A percentile compares a stretch with the other conserved stretches of the same genome.
phyloP scores from a whole-genome alignment of 2,113 vertebrate species.

The Euleptes europaea region DNA sequence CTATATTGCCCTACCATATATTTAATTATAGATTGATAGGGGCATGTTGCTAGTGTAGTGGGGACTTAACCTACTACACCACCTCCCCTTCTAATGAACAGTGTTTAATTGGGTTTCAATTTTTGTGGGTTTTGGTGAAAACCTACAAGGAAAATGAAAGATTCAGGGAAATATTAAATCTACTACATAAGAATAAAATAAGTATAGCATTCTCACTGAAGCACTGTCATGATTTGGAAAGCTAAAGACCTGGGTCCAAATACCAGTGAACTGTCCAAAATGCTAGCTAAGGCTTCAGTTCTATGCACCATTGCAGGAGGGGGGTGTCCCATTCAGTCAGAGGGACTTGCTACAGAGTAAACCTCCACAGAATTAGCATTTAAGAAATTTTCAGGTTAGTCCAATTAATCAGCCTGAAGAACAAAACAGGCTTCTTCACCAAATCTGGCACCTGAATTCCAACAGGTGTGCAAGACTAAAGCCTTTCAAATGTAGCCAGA shows the following conservation, averaged over 20 bases:
- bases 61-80: not conserved
- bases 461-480: not conserved
- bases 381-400: not conserved
- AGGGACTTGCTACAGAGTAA: too few relatives aligned
- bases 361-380: not conserved
- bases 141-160: not conserved
- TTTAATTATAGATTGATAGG: not conserved
- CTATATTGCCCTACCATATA: not conserved
- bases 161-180: not conserved
- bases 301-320: too few relatives aligned
- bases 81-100: not conserved
- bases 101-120: too few relatives aligned
- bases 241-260: not conserved
- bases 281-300: too few relatives aligned
- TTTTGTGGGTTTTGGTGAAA: not conserved
- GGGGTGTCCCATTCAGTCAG: too few relatives aligned
- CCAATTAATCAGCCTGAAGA: not conserved
- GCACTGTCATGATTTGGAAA: not conserved
- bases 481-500: not conserved
- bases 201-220: not conserved
- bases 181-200: not conserved
- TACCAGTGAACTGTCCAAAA: too few relatives aligned
- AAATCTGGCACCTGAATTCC: not conserved
- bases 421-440: not conserved
- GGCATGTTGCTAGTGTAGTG: too few relatives aligned